phyloP scores from a whole-genome alignment of 2,113 vertebrate genomes.

The Todiramphus saurophagus region DNA sequence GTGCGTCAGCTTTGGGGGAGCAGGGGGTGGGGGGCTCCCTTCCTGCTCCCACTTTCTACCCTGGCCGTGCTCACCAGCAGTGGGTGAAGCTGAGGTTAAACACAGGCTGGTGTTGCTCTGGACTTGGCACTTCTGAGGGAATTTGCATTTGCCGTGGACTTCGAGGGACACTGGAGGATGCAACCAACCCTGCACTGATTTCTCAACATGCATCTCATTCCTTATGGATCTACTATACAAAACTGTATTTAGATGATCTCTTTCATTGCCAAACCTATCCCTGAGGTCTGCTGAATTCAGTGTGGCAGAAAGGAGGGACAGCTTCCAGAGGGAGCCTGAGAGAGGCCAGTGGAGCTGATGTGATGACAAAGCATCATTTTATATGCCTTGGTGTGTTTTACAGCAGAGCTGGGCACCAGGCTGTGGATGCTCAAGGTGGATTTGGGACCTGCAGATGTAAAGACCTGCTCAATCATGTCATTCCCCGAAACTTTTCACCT shows the following conservation, averaged over 20 bases:
- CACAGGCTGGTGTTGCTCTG: neutral
- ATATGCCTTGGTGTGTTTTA: neutral
- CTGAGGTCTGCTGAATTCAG: neutral
- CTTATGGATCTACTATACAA: neutral
- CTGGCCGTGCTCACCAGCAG: neutral
- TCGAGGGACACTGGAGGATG: neutral
- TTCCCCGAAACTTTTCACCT: neutral
- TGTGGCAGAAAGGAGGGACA: neutral
- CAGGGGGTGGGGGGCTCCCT: rapidly evolving
- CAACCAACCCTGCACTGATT: neutral
- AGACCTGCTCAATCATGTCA: neutral
- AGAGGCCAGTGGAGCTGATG: rapidly evolving
- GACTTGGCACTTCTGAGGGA: neutral
- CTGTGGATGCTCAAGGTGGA: neutral
- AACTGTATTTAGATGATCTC: neutral
- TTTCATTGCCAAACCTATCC: neutral
- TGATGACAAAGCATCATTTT: neutral
- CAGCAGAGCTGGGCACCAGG: neutral
- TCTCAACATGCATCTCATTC: neutral
- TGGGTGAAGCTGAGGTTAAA: neutral
- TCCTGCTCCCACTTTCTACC: neutral
- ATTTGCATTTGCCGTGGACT: neutral
- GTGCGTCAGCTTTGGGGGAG: neutral
- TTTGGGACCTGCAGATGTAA: neutral
- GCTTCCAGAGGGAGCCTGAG: neutral